These are phyloP conservation scores for Syrista parreyssii DNA, from an alignment of 2,888 invertebrate species.

Conservation along the genomic window DNA sequence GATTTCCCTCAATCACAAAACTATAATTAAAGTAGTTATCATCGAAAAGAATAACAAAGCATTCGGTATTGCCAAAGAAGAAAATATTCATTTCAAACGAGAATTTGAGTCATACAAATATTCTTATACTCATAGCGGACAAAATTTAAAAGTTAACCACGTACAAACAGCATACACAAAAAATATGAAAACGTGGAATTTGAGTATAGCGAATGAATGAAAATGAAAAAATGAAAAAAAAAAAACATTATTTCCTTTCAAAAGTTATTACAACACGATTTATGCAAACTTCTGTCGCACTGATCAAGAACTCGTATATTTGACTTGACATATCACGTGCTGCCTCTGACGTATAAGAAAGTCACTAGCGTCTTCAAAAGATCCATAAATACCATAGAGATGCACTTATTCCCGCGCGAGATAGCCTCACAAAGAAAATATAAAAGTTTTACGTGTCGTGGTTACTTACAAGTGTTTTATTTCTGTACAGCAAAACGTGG, in stretches of 20 bases:
- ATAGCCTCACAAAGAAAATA: neutral
- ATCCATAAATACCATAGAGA: neutral
- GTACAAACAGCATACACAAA: neutral
- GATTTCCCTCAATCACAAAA: neutral
- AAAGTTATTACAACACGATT: neutral
- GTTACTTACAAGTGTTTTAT: neutral
- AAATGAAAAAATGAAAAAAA: too few relatives aligned
- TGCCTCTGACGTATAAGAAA: neutral
- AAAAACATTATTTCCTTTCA: neutral
- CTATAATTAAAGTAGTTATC: neutral
- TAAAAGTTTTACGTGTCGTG: neutral
- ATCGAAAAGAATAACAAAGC: neutral
- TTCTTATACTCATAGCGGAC: neutral
- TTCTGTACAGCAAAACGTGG: neutral
- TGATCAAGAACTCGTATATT: neutral
- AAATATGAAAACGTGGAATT: neutral
- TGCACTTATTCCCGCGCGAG: neutral
- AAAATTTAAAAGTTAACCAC: neutral
- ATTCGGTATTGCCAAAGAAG: neutral
- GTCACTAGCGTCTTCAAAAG: neutral
- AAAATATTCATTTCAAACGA: neutral
- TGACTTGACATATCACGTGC: neutral
- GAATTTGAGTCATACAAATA: neutral
- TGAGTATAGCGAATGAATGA: neutral
- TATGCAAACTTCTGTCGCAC: neutral